Evolutionary conservation across 2,888 invertebrate species (phyloP), one percentile per base, ranked within the genome.

Genomic region (Patella pellucida): DNA sequence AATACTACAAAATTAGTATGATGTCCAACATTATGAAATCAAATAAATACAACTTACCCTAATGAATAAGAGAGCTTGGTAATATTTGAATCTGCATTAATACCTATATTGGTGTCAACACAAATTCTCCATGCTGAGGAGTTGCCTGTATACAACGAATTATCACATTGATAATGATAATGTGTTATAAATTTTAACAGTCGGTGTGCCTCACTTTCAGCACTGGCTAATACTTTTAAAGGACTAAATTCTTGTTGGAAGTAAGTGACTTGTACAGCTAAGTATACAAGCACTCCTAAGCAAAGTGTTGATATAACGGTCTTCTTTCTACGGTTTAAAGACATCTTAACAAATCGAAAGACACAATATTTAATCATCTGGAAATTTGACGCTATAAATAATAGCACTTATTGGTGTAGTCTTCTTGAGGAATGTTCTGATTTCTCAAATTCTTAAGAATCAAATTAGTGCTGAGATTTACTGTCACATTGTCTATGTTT

Each of bases 121-220:
- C 89, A 89, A 3, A 89, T 76, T 9, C 85, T 85, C 87, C 87
- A 89, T 62, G 82, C 80, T 11, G 88, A 85, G 16, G 78, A 75
- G 78, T 89, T 89, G 0, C 82, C 82, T 41, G 85, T 82, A 68
- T 83, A 84, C 23, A 86, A 51, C 9, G 89, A 87, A 62, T 54
- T 78, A 72, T 89, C 89, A 79, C 89, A 89, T 79, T 87, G 87
- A 73, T 84, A 85, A 68, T 89, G 87, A 72, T 87, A 86, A 23
- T 85, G 82, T 2, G 86, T 86, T 68, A 89, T 85, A 75, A 89
- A 88, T 73, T 85, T 85, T n/a, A 89, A 81, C 72, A 89, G 78
- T 62, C 89, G 76, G 52, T 80, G 81, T 2, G 88, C 88, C 74
- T 89, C 89, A 77, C 84, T 87, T 54, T 86, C 81, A 3, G 88